Percentiles rank a stretch among this genome's conserved stretches.
phyloP scores from a whole-genome alignment of 1,140 invertebrate species.

The Thaumetopoea pityocampa region DNA sequence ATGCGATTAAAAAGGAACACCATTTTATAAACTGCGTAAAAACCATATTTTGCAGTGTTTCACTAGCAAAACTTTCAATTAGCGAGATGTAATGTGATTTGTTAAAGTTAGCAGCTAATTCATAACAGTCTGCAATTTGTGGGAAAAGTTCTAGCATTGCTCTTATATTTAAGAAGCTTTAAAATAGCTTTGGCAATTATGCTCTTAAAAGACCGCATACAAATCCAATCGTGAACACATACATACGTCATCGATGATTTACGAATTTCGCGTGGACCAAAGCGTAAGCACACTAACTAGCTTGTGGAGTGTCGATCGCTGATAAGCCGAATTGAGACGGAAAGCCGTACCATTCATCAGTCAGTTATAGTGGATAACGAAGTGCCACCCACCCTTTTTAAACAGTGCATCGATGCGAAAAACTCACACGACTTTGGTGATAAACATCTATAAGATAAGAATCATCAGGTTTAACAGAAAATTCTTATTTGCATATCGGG shows the following conservation, averaged over 20 bases:
- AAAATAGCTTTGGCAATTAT: slow-evolving; percentile 33
- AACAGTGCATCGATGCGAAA: slow-evolving; percentile 49
- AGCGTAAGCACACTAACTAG: slow-evolving; percentile 47
- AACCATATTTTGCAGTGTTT: too few species aligned
- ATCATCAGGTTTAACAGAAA: slow-evolving; percentile 3
- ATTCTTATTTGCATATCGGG: slow-evolving; percentile 15
- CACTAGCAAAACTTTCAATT: too few species aligned
- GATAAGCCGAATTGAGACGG: slow-evolving; percentile 69
- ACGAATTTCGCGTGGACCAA: slow-evolving; percentile 28
- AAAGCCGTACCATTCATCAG: slow-evolving; percentile 60
- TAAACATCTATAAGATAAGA: slow-evolving; percentile 26
- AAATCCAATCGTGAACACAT: slow-evolving; percentile 32
- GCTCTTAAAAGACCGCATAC: slow-evolving; percentile 48
- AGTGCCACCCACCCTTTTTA: slow-evolving; percentile 45
- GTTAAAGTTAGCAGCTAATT: too few species aligned
- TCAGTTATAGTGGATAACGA: slow-evolving; percentile 60
- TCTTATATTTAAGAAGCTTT: too few species aligned
- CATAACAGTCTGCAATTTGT: too few species aligned
- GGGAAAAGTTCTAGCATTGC: too few species aligned
- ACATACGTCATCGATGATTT: slow-evolving; percentile 64
- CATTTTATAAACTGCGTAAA: too few species aligned
- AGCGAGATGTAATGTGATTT: too few species aligned
- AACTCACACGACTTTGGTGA: slow-evolving; percentile 38
- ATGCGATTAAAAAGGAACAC: too few species aligned
- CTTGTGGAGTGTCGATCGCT: slow-evolving; percentile 48